Evolutionary conservation across 2,797 vertebrate genomes (phyloP), one percentile per base, ranked within the genome.

Genomic region (Poecilia wingei): DNA sequence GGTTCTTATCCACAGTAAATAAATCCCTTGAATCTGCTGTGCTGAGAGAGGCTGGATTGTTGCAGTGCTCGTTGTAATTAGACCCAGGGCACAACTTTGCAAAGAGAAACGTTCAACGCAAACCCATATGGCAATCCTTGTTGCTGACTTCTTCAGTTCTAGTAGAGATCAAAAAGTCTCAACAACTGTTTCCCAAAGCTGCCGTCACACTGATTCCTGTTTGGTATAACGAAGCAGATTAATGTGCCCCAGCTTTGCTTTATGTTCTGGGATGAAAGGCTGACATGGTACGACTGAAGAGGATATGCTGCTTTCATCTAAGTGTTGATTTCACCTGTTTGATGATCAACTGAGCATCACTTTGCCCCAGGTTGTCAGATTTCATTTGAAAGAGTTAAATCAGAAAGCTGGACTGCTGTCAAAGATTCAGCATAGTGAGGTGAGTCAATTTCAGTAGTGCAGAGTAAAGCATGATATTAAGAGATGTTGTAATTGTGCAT

Each of bases 1-100:
- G 88, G 75, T 84, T 93, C 91, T 91, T 86, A 94, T 92, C 86
- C 79, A 57, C 84, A 78, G 25, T 76, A 51, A 85, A 87, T 92
- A 84, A 47, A 86, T 90, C 77, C 78, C 84, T 89, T 75, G 77
- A 83, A 83, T 92, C 83, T 84, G 86, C 83, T 73, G 87, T 51
- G 86, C 86, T 20, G 78, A 78, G 80, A 78, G 79, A 79, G 55
- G 74, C 78, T 46, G 77, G 80, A 79, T 84, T 43, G 84, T 81
- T 85, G 71, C 77, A 87, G 86, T 82, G 81, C 85, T 90, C 88
- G 61, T 51, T 76, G 74, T 79, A 79, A 90, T 92, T 80, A 91
- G 85, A 84, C 89, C 82, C 79, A 85, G 47, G 80, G 79, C 61
- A 82, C 81, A 55, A n/a, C 53, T 55, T 55, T 55, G 53, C 53